Evolutionary conservation across 1,140 invertebrate genomes (phyloP).

Genomic region (Drosophila kurseongensis): DNA sequence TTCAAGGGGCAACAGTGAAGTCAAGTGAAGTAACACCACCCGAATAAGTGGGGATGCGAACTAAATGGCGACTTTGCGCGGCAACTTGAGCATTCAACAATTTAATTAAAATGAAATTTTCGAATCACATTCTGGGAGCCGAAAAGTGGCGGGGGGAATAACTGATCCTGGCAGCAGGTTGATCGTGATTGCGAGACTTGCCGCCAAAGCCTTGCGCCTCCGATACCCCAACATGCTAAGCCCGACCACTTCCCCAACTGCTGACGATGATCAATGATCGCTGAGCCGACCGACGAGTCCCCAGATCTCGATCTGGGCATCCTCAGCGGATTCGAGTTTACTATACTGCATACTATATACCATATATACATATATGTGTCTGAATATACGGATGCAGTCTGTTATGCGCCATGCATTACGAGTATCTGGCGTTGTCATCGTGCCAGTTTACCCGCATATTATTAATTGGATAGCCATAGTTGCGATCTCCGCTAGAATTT

Average conservation of each 20-base stretch:
- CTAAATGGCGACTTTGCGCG: slow-evolving; percentile 62
- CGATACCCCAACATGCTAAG: slow-evolving; percentile 13
- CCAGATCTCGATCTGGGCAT: slow-evolving; percentile 61
- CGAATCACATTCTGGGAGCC: slow-evolving; percentile 64
- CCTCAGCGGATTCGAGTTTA: slow-evolving; percentile 9
- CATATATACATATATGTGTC: neutral
- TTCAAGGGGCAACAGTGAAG: neutral
- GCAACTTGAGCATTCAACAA: slow-evolving; percentile 70
- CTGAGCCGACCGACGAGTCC: slow-evolving; percentile 51
- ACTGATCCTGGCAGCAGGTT: slow-evolving; percentile 63
- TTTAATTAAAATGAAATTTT: slow-evolving; percentile 83
- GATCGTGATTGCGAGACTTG: slow-evolving; percentile 56
- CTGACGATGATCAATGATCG: slow-evolving; percentile 80
- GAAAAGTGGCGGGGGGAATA: slow-evolving; percentile 15
- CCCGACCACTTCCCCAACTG: slow-evolving; percentile 38
- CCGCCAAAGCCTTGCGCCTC: slow-evolving; percentile 61
- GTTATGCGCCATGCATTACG: slow-evolving; percentile 77
- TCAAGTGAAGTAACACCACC: slow-evolving; percentile 11
- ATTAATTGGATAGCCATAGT: slow-evolving; percentile 74
- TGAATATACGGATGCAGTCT: slow-evolving; percentile 14
- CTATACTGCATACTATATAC: neutral
- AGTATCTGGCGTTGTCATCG: slow-evolving; percentile 77
- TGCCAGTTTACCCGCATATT: slow-evolving; percentile 78
- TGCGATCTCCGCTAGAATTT: slow-evolving; percentile 67
- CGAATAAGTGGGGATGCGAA: slow-evolving; percentile 13